Evolutionary conservation across 30 jellyfish, hydroid and myxozoan genomes (phyloP).

Genomic region (Pelagia noctiluca): DNA sequence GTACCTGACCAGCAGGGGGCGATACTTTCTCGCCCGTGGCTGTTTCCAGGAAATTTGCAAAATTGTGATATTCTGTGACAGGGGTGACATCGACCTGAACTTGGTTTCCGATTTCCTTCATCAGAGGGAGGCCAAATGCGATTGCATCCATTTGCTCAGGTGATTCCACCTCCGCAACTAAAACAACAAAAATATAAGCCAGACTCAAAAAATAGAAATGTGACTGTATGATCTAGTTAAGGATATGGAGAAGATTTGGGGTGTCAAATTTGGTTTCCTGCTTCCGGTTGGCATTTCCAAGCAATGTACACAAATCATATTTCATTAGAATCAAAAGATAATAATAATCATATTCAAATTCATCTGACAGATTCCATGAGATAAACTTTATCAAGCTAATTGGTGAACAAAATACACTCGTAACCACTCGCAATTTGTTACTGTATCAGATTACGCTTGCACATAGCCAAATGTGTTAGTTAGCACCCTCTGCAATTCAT

Average conservation of each 20-base stretch:
- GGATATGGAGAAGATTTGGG: background rate
- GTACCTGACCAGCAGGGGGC: constrained; percentile 14
- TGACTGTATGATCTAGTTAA: background rate
- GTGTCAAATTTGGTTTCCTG: background rate
- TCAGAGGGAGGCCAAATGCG: constrained; percentile 28
- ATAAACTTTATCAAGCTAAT: too few species aligned
- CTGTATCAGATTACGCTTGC: too few species aligned
- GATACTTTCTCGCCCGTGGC: constrained; percentile 37
- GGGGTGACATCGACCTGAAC: constrained; percentile 69
- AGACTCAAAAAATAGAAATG: background rate
- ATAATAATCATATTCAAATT: too few species aligned
- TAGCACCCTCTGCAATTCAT: too few species aligned
- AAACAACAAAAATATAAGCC: background rate
- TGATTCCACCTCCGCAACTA: constrained; percentile 68
- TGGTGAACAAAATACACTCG: too few species aligned
- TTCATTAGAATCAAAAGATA: background rate
- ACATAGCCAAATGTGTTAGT: too few species aligned
- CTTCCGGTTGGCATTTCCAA: background rate
- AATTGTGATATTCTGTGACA: constrained; percentile 50
- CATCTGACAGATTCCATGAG: too few species aligned
- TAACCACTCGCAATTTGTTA: too few species aligned
- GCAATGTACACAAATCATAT: too few species aligned
- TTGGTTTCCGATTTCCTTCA: constrained; percentile 13
- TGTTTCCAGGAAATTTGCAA: constrained; percentile 52
- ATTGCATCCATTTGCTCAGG: constrained; percentile 59